Evolutionary conservation across 2,113 vertebrate genomes (phyloP), one percentile per base, ranked within the genome.

Genomic region (Recurvirostra avosetta): DNA sequence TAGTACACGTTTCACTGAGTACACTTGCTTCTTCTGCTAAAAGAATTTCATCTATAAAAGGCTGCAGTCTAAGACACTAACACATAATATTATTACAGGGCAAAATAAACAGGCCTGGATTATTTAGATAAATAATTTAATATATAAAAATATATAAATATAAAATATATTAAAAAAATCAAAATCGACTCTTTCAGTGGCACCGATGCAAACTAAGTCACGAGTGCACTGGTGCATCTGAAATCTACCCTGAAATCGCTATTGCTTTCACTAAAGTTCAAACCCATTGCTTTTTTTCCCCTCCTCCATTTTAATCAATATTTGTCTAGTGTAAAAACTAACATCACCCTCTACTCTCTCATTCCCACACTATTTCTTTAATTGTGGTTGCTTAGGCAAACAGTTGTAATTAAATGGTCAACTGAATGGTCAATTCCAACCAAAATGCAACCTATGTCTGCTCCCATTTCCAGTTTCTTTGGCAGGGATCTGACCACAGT

Each of bases 391-490:
- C 66, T 89, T 78, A 68, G 72, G 55, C 72, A 58, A 80, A 80
- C 8, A 55, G 40, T 32, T 84, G 47, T 32, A 86, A 90, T 90
- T 92, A 90, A 90, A 65, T 7, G 34, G 34, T 38, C 34, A 92
- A 9, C 50, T 52, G 68, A 91, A 92, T 41, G 41, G 76, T 67
- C 49, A 85, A 92, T 30, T 53, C 76, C 83, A 89, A 56, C 53
- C 86, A 68, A 94, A 92, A 85, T 50, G 45, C 70, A 92, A 81
- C 68, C 91, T 89, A 27, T 43, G 88, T 63, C 47, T 91, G 68
- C 61, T 96, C 76, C 62, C 36, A 41, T 66, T 71, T 87, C 62
- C 91, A 78, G 36, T 65, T 87, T 89, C 76, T 91, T 92, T 95
- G 96, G 92, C 94, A 91, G 74, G 49, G 40, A 87, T 79, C 40